These are phyloP conservation scores for Hyles euphorbiae DNA, from an alignment of 1,140 invertebrate genomes.

Conservation along the genomic window DNA sequence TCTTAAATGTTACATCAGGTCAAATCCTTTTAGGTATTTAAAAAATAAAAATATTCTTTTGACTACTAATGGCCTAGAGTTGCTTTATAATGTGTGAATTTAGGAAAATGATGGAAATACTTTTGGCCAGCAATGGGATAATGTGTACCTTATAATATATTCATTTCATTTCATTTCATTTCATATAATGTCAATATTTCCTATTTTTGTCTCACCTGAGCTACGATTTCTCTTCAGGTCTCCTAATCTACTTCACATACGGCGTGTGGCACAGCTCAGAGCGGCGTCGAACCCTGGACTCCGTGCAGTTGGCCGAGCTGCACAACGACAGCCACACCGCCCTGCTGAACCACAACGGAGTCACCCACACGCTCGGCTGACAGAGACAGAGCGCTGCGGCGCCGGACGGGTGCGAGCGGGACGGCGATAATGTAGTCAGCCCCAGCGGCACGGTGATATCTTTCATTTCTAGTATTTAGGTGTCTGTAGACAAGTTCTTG, in stretches of 20 bases:
- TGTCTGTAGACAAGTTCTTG: neutral
- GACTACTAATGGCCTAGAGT: too few relatives aligned
- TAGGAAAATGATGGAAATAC: too few relatives aligned
- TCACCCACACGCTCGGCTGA: conserved; percentile 51
- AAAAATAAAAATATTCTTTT: too few relatives aligned
- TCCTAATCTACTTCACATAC: conserved; percentile 77
- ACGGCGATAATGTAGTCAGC: conserved; percentile 21
- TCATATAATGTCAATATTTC: too few relatives aligned
- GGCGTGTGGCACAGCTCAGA: conserved; percentile 77
- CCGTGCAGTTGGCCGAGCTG: conserved; percentile 37
- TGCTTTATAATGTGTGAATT: too few relatives aligned
- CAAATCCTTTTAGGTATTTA: too few relatives aligned
- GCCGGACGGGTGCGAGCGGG: conserved; percentile 4
- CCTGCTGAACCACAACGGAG: conserved; percentile 34
- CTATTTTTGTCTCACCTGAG: too few relatives aligned
- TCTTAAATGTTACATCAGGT: too few relatives aligned
- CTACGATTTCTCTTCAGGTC: conserved; percentile 48
- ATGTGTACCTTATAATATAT: too few relatives aligned
- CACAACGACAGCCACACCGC: conserved; percentile 53
- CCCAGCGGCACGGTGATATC: conserved; percentile 48
- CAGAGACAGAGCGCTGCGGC: conserved; percentile 10
- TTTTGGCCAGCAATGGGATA: too few relatives aligned
- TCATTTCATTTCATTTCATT: too few relatives aligned
- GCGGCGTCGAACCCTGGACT: conserved; percentile 47
- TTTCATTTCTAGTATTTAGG: conserved; percentile 51